Percentiles rank a stretch among this genome's conserved stretches.
phyloP scores from a whole-genome alignment of 2,888 invertebrate species.

The Microlaimidae sp. region DNA sequence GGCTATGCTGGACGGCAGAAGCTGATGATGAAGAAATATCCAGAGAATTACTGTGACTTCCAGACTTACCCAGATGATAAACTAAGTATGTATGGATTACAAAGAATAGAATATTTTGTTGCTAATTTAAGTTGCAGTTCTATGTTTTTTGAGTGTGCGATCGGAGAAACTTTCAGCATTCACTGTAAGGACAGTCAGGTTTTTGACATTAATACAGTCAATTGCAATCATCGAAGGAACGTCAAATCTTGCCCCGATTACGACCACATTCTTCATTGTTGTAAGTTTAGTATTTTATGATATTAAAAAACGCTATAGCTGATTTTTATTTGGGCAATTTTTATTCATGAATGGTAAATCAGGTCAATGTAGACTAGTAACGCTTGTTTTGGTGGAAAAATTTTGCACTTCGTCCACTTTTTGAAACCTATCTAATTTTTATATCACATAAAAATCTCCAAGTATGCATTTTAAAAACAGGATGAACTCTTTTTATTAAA shows the following conservation, averaged over 20 bases:
- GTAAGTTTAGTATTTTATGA: conserved; percentile 23
- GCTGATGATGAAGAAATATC: conserved; percentile 1
- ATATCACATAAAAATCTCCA: no score
- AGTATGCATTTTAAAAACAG: no score
- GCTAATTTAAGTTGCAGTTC: conserved; percentile 28
- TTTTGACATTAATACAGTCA: conserved; percentile 26
- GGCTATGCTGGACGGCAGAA: no score
- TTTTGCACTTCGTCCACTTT: no score
- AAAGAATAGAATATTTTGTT: conserved; percentile 28
- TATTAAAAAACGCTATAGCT: no score
- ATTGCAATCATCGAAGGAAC: conserved; percentile 28
- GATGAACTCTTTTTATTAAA: no score
- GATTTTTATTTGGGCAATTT: no score
- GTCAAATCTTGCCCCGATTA: conserved; percentile 30
- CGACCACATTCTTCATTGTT: conserved; percentile 31
- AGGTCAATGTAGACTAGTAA: no score
- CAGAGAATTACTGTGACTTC: conserved; percentile 7
- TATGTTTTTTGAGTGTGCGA: conserved; percentile 30
- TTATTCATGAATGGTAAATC: no score
- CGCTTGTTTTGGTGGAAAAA: no score
- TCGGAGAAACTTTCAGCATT: conserved; percentile 28
- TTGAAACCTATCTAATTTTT: no score
- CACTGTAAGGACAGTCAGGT: conserved; percentile 21
- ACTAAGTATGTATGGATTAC: conserved; percentile 21
- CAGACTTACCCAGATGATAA: conserved; percentile 16